Conservation (phyloP, 2,888 invertebrate genomes). For the Lamellibrachia satsuma region DNA sequence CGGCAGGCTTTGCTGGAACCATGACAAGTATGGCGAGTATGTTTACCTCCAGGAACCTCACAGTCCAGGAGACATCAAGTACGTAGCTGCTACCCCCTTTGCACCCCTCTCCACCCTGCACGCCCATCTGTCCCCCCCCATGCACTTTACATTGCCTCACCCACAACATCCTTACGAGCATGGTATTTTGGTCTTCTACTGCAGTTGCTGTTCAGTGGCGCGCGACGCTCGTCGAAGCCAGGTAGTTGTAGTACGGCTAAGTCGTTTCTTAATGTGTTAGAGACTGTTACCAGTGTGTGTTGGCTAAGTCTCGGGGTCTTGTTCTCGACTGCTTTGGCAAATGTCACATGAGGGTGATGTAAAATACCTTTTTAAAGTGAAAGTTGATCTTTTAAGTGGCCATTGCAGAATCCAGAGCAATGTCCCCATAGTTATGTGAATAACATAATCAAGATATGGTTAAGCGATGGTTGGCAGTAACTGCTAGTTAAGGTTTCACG, state of each 20-base stretch:
- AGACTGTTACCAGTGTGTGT: background rate
- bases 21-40: slow-evolving; percentile 38
- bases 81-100: slow-evolving; percentile 32
- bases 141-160: slow-evolving; percentile 10
- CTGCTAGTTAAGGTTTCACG: background rate
- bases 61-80: slow-evolving; percentile 42
- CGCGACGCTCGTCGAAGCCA: background rate
- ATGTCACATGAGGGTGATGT: background rate
- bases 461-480: background rate
- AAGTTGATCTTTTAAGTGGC: background rate
- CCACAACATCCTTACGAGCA: slow-evolving; percentile 25
- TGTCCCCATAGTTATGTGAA: background rate
- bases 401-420: background rate
- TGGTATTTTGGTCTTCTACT: background rate
- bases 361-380: background rate
- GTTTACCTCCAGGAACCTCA: slow-evolving; percentile 39
- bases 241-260: background rate
- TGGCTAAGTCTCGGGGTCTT: background rate
- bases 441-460: background rate
- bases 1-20: slow-evolving; percentile 38
- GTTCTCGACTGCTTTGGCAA: background rate
- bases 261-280: background rate
- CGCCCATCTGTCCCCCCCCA: background rate
- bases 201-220: background rate
- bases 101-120: background rate